These are phyloP conservation scores for Podilymbus podiceps DNA, from an alignment of 2,113 vertebrate genomes.

Conservation along the genomic window DNA sequence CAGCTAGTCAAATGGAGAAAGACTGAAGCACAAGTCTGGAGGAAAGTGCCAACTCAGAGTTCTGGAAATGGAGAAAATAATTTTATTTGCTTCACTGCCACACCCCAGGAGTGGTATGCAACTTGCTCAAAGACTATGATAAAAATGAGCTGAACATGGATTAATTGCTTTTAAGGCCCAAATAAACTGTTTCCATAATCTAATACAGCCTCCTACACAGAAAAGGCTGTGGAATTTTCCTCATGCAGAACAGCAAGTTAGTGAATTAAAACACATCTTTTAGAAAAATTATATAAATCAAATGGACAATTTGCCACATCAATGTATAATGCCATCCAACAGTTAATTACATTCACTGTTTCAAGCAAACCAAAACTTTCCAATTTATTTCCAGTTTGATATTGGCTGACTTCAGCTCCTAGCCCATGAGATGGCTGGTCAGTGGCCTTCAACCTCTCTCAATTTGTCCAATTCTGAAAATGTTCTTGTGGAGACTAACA, in stretches of 20 bases:
- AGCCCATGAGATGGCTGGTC: background rate
- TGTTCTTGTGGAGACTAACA: background rate
- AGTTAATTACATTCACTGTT: background rate
- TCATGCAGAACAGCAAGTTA: background rate
- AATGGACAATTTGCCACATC: background rate
- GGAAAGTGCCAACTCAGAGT: background rate
- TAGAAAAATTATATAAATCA: background rate
- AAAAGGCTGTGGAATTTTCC: background rate
- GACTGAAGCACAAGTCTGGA: background rate
- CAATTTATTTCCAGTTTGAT: background rate
- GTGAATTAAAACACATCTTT: background rate
- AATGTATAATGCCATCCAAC: background rate
- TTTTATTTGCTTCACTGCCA: background rate
- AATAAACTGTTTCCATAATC: background rate
- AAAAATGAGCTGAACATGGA: background rate
- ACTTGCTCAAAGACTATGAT: background rate
- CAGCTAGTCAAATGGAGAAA: background rate
- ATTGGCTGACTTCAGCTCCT: background rate
- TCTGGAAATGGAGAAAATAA: background rate
- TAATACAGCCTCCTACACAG: background rate
- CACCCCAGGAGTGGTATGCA: background rate
- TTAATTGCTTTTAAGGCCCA: constrained; percentile 9
- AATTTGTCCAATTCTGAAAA: background rate
- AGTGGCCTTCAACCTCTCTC: background rate
- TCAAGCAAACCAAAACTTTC: background rate